These are phyloP conservation scores for Nothura maculosa DNA, from an alignment of 2,797 vertebrate species.

Conservation along the genomic window DNA sequence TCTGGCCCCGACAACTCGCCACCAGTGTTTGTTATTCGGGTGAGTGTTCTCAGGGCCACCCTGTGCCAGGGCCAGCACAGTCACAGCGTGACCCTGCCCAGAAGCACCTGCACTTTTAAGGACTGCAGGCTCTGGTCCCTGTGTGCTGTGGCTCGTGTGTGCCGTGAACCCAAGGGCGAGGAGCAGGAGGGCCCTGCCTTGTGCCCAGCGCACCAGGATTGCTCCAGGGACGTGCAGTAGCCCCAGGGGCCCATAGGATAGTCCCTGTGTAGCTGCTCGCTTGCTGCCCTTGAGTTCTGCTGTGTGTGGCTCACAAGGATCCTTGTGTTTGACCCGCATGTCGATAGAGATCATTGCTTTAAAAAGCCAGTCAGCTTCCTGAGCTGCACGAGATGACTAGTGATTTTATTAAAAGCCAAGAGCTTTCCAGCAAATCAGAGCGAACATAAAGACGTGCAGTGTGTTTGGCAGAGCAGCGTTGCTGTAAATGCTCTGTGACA, in stretches of 20 bases:
- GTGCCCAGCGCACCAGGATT: background rate
- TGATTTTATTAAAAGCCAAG: background rate
- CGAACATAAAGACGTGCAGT: background rate
- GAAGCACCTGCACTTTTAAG: background rate
- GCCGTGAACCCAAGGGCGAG: background rate
- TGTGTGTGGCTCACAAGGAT: background rate
- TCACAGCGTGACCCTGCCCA: background rate
- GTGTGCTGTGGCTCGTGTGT: fast-evolving
- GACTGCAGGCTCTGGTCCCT: background rate
- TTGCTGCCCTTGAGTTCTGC: background rate
- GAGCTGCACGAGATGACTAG: fast-evolving
- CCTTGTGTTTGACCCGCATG: background rate
- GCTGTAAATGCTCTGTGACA: background rate
- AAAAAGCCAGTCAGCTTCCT: background rate
- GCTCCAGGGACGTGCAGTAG: background rate
- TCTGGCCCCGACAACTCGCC: background rate
- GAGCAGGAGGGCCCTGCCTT: background rate
- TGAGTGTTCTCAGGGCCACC: background rate
- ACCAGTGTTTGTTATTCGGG: background rate
- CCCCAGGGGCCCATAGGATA: background rate
- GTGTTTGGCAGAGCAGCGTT: background rate
- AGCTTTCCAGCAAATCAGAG: background rate
- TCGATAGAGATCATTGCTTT: background rate
- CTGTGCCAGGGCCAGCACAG: background rate
- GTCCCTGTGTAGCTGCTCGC: background rate